Base-by-base conservation (phyloP, 2,888 invertebrate genomes). In the Patella ulyssiponensis region DNA sequence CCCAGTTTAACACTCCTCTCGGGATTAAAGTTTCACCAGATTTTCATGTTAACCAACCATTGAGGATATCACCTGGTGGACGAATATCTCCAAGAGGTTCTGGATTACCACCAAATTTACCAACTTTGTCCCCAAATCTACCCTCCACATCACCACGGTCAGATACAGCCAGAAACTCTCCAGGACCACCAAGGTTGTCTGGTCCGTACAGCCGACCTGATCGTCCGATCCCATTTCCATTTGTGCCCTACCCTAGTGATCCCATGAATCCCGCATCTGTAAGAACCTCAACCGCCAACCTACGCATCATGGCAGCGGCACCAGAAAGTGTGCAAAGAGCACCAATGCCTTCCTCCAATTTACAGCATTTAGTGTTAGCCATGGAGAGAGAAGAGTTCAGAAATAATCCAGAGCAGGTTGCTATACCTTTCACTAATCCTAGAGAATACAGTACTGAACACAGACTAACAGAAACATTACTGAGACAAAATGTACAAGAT, bases 401-500 rank as follows among this genome's bases (percentile, higher is more conserved):
- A 20, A 23, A 64, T 23, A 64, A 23, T 23, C 23, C 64, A 23
- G 20, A 64, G 5, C 23, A 64, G 20, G 23, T 23, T 23, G 23
- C 20, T 64, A 64, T 64, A 23, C 64, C 64, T 12, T 64, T 64
- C 23, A 14, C 64, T 64, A 14, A 23, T 14, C 44, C 44, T 44
- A 64, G 64, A 23, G 64, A 64, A 20, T 64, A 64, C 23, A 11
- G 20, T 12, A 64, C 64, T 64, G 64, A 64, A 64, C 64, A 64
- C 23, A 64, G 15, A 64, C 64, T 64, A 5, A 64, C 64, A 23
- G 64, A 64, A 23, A 64, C 9, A 64, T 64, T 64, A 64, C 64
- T 64, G 20, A 64, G 64, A 64, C 64, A 64, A 64, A 23, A 23
- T 64, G 64, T 64, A 64, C 20, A 64, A 23, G 64, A 64, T 20